Percentiles rank a stretch among this genome's conserved stretches.
Evolutionary conservation across 2,797 vertebrate species (phyloP).

Genomic region (Meriones psammophilus): DNA sequence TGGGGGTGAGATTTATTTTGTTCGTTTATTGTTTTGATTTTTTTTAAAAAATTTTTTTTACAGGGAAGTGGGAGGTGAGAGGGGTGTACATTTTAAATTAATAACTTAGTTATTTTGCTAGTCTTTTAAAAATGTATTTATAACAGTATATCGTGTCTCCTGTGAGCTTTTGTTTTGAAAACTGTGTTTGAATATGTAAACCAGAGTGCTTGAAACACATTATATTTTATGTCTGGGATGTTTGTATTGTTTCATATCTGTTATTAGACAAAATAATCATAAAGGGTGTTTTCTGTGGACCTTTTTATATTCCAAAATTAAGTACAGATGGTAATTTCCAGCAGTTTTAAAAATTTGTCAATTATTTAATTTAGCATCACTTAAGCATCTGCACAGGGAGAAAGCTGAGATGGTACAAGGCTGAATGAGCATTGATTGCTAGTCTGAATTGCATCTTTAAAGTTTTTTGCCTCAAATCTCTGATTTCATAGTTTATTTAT

Average conservation of each 20-base stretch:
- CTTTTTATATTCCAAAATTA: conserved; percentile 87
- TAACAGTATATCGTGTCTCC: conserved; percentile 76
- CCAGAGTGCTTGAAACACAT: conserved; percentile 77
- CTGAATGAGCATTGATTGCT: conserved; percentile 90
- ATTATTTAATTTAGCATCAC: conserved; percentile 89
- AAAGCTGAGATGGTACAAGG: conserved; percentile 85
- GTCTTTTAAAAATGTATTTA: conserved; percentile 66
- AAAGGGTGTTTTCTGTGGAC: conserved; percentile 85
- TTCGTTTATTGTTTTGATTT: conserved; percentile 20
- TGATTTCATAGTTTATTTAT: conserved; percentile 85
- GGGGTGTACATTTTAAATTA: conserved; percentile 78
- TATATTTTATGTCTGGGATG: conserved; percentile 80
- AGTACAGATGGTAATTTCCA: conserved; percentile 87
- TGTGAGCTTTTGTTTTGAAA: conserved; percentile 84
- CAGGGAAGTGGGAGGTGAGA: conserved; percentile 62
- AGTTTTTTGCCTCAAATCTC: conserved; percentile 87
- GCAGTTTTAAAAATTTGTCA: conserved; percentile 86
- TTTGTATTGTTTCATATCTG: conserved; percentile 84
- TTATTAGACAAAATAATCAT: conserved; percentile 84
- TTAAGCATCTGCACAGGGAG: conserved; percentile 87
- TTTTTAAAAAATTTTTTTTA: background rate
- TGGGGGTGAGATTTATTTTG: conserved; percentile 72
- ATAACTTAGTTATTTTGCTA: conserved; percentile 69
- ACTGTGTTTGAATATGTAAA: conserved; percentile 80
- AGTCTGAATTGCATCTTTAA: conserved; percentile 87